phyloP scores from a whole-genome alignment of 2,797 vertebrate species.

The Micropoecilia bifurca region DNA sequence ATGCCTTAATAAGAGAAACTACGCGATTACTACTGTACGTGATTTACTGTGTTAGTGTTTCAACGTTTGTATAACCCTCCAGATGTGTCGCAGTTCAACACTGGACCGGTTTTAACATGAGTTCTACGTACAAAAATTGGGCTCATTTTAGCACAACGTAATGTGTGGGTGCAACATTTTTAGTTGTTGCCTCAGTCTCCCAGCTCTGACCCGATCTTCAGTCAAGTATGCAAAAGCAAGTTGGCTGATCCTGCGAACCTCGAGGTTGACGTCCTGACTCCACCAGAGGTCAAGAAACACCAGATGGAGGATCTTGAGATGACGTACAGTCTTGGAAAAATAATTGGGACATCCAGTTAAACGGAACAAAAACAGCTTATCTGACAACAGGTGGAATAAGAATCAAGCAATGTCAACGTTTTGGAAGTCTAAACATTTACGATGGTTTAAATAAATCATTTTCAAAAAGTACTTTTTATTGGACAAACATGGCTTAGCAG shows the following conservation, averaged over 20 bases:
- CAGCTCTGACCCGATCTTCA: neutral
- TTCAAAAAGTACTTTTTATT: neutral
- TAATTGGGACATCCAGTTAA: neutral
- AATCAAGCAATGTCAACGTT: neutral
- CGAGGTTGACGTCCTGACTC: neutral
- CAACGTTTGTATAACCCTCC: too few species aligned
- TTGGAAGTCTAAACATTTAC: neutral
- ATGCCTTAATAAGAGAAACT: neutral
- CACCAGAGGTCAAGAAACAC: neutral
- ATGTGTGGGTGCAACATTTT: neutral
- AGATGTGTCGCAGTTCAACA: neutral
- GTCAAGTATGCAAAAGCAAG: neutral
- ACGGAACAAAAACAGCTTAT: neutral
- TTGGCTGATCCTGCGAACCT: neutral
- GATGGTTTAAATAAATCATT: neutral
- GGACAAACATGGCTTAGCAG: neutral
- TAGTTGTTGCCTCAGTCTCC: neutral
- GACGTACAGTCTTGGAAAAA: neutral
- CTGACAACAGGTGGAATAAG: neutral
- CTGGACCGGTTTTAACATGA: too few species aligned
- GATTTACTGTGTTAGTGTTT: neutral
- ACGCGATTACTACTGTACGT: slow-evolving; percentile 12
- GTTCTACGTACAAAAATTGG: neutral
- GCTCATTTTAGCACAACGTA: neutral
- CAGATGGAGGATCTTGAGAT: neutral